Evolutionary conservation across 2,797 vertebrate species (phyloP), one percentile per base, ranked within the genome.

Genomic region (Nyctalus aviator): DNA sequence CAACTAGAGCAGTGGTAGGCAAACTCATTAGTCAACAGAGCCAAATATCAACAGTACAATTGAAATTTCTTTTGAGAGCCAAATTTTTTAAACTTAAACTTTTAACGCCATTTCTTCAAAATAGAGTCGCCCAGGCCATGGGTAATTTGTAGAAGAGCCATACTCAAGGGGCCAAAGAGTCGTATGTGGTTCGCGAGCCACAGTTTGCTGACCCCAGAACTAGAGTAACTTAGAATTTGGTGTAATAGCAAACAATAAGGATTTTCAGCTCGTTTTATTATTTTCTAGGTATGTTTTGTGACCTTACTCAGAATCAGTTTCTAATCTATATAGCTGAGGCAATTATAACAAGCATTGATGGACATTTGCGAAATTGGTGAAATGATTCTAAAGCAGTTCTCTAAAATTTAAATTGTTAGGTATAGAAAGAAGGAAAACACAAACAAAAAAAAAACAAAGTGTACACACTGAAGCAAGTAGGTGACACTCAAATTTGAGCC

Each of bases 361-460:
- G 64, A 8, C 44, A 55, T 83, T 87, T 79, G 23, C 73, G 93
- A 96, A 93, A 86, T 20, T 81, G 41, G 46, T 86, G 46, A 91
- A 85, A 89, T 48, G 5, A 21, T 84, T 76, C 27, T 23, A 71
- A 55, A 71, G 6, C 17, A 90, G 77, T 37, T 88, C 23, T 53
- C 30, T 90, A 17, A 69, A 82, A 89, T 32, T 86, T 77, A 57
- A 88, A 83, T 23, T 48, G 23, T 57, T 78, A 69, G 86, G 86
- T 41, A 0, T 17, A 84, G 62, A 3, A 91, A 71, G 11, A 87
- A 41, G 15, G 30, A 12, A 90, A 87, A 92, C 30, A 84, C 32
- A 85, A 79, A 82, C n/a, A 7, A 59, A 82, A 82, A 82, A 82
- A 77, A 25, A 95, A 69, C 32, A 59, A 93, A 90, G 8, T 27